Percentiles rank a stretch among this genome's conserved stretches.
These are phyloP conservation scores for Zosterops lateralis DNA, from an alignment of 2,113 vertebrate genomes.

Conservation along the genomic window DNA sequence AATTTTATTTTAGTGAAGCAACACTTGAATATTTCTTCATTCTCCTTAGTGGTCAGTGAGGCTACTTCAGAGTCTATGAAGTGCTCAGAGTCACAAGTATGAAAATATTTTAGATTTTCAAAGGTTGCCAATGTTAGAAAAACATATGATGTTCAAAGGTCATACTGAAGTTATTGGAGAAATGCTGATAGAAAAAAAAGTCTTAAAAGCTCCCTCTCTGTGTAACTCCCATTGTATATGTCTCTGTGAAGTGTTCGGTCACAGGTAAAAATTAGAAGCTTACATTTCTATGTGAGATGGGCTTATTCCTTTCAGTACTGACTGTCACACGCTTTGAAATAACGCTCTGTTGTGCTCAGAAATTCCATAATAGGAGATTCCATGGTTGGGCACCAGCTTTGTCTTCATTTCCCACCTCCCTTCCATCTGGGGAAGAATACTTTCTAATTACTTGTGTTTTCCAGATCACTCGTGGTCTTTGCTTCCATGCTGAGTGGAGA, in stretches of 20 bases:
- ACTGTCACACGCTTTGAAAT: not conserved
- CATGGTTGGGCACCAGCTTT: not conserved
- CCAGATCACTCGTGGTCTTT: slow-evolving; percentile 36
- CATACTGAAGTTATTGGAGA: not conserved
- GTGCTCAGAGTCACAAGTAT: not conserved
- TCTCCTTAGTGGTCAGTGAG: not conserved
- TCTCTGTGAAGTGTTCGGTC: not conserved
- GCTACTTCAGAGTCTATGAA: not conserved
- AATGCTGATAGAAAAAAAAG: not conserved
- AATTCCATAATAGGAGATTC: not conserved
- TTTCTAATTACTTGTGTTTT: slow-evolving; percentile 54
- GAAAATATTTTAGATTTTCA: not conserved
- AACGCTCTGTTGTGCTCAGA: not conserved
- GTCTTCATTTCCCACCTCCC: not conserved
- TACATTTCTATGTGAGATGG: not conserved
- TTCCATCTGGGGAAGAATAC: not conserved
- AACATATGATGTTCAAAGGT: fast-evolving
- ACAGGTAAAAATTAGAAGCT: not conserved
- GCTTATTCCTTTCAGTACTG: not conserved
- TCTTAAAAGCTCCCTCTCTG: not conserved
- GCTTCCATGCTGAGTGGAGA: slow-evolving; percentile 36
- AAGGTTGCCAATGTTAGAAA: not conserved
- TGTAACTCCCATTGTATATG: not conserved
- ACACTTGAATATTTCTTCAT: not conserved
- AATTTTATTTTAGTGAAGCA: not conserved